Evolutionary conservation across 2,888 invertebrate species (phyloP).

Genomic region (Drosophila prolongata): DNA sequence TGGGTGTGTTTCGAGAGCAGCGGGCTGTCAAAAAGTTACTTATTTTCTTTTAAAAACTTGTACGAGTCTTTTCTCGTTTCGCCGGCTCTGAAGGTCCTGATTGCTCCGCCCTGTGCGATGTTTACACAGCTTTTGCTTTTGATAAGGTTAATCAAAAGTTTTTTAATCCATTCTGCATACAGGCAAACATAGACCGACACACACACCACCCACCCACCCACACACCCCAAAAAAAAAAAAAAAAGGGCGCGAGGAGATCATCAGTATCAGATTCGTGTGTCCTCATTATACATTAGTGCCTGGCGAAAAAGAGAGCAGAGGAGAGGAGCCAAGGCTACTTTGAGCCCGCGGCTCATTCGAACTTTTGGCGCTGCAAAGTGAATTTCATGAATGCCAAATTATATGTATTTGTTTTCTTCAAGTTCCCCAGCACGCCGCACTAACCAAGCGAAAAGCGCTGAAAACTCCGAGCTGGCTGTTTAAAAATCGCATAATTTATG

Average conservation of each 20-base stretch:
- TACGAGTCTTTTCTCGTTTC: constrained; percentile 64
- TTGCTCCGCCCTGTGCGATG: constrained; percentile 68
- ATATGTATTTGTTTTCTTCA: constrained; percentile 67
- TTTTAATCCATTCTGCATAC: constrained; percentile 82
- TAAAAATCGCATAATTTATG: constrained; percentile 76
- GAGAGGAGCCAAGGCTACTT: constrained; percentile 40
- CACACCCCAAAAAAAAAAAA: background rate
- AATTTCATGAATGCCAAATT: constrained; percentile 80
- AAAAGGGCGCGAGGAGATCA: constrained; percentile 43
- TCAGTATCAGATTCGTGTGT: constrained; percentile 60
- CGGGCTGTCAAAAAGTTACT: constrained; percentile 78
- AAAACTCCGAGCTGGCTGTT: constrained; percentile 35
- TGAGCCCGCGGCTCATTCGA: constrained; percentile 61
- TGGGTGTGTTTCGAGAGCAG: constrained; percentile 37
- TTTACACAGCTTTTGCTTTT: constrained; percentile 79
- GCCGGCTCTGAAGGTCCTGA: constrained; percentile 50
- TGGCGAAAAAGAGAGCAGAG: constrained; percentile 8
- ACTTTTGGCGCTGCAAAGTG: constrained; percentile 65
- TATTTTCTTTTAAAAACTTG: constrained; percentile 79
- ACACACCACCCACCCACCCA: constrained; percentile 15
- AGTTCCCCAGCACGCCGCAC: constrained; percentile 29
- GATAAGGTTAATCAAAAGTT: constrained; percentile 83
- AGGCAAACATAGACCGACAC: constrained; percentile 62
- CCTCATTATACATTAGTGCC: constrained; percentile 74
- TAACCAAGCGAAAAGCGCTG: constrained; percentile 13